Evolutionary conservation across 2,113 vertebrate species (phyloP).

Genomic region (Promerops cafer): DNA sequence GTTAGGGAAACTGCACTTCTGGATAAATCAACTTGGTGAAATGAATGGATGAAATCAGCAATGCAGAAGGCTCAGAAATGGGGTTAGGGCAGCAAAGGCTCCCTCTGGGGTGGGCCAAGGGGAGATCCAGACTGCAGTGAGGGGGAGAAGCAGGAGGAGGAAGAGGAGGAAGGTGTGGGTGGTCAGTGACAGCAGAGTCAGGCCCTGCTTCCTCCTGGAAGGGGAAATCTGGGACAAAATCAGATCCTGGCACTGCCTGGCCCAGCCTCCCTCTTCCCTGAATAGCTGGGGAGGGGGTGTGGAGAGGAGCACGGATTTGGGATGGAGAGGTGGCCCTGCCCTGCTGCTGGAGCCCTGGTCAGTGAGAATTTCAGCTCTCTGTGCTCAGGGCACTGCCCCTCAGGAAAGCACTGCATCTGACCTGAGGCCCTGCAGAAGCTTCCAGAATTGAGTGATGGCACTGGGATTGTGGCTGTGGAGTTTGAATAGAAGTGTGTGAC

Average conservation of each 20-base stretch:
- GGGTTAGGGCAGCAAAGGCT: neutral
- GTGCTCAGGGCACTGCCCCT: no score
- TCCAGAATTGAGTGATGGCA: no score
- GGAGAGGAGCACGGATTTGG: neutral
- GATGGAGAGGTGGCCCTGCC: fast-evolving
- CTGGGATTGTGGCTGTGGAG: no score
- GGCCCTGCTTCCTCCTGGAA: neutral
- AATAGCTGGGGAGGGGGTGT: no score
- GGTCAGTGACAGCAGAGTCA: neutral
- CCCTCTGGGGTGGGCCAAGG: neutral
- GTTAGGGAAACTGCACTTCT: neutral
- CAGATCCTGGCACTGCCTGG: neutral
- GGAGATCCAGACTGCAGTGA: neutral
- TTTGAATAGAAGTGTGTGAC: no score
- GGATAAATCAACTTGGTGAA: neutral
- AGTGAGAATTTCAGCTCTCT: no score
- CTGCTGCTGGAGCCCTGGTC: no score
- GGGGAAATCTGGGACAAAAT: neutral
- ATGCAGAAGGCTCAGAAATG: neutral
- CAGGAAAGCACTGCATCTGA: no score
- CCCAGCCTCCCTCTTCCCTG: neutral
- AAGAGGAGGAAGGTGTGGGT: neutral
- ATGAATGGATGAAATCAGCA: neutral
- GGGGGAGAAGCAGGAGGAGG: neutral
- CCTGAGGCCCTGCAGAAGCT: no score